Evolutionary conservation across 2,113 vertebrate genomes (phyloP).

Genomic region (Pterocles orientalis): DNA sequence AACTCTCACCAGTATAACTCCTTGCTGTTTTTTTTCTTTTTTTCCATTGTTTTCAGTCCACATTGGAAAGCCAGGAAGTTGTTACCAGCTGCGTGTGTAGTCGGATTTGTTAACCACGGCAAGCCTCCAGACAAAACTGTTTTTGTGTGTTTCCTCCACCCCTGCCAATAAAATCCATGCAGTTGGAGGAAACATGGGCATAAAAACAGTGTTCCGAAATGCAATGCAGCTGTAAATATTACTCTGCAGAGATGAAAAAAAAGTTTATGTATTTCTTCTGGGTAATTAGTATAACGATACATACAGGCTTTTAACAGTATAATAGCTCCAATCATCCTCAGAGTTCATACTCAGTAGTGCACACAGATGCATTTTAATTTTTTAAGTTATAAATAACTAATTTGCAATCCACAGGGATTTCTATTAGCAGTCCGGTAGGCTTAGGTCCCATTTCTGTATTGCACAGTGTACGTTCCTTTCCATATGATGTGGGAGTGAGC

Average conservation of each 20-base stretch:
- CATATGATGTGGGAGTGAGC: neutral
- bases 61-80: constrained; percentile 26
- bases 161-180: constrained; percentile 25
- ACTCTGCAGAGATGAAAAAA: constrained; percentile 25
- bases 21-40: neutral
- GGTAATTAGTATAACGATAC: constrained; percentile 10
- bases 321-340: neutral
- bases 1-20: constrained; percentile 3
- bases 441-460: neutral
- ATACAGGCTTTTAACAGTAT: neutral
- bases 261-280: neutral
- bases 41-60: constrained; percentile 25
- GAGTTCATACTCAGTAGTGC: neutral
- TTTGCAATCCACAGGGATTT: neutral
- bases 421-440: neutral
- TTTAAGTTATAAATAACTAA: neutral
- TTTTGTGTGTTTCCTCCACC: constrained; percentile 26
- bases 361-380: neutral
- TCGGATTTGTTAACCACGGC: constrained; percentile 5
- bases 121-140: constrained; percentile 33
- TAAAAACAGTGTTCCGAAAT: constrained; percentile 38
- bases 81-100: constrained; percentile 20
- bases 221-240: neutral
- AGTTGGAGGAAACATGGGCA: constrained; percentile 26
- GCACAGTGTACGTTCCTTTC: neutral